A percentile compares a stretch with the other conserved stretches of the same genome.
phyloP scores from a whole-genome alignment of 2,888 invertebrate genomes.

The Nymphalis polychloros region DNA sequence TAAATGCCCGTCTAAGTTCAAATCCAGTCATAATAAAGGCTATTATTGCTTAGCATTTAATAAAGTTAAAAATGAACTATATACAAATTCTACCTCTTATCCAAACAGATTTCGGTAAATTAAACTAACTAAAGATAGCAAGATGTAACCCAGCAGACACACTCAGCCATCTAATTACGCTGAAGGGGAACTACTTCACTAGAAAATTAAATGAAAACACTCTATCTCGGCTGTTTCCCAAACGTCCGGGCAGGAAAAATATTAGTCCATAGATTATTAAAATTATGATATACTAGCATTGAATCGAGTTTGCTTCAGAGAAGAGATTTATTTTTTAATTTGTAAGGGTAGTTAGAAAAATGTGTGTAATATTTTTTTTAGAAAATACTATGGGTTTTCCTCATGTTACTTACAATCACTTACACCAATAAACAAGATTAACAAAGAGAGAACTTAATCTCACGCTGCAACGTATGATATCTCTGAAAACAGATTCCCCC shows the following conservation, averaged over 20 bases:
- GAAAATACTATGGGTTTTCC: too few species aligned
- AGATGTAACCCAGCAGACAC: conserved; percentile 52
- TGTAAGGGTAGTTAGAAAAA: too few species aligned
- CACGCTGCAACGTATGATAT: too few species aligned
- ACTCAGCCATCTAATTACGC: conserved; percentile 70
- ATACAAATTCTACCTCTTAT: not conserved
- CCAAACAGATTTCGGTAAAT: conserved; percentile 19
- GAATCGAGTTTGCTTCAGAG: conserved; percentile 10
- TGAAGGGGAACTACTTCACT: conserved; percentile 65
- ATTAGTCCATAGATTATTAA: conserved; percentile 41
- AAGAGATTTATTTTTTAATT: not conserved
- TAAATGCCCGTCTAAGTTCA: too few species aligned
- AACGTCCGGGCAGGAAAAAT: conserved; percentile 46
- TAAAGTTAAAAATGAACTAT: too few species aligned
- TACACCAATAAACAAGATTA: too few species aligned
- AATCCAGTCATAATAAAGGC: too few species aligned
- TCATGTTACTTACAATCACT: too few species aligned
- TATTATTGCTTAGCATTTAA: too few species aligned
- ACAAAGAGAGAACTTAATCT: too few species aligned
- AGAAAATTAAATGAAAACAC: conserved; percentile 77
- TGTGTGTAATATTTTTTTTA: not conserved
- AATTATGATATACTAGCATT: conserved; percentile 13
- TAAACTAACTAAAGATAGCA: conserved; percentile 23
- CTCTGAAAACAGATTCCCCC: too few species aligned
- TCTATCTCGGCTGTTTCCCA: conserved; percentile 47